Evolutionary conservation across 1,140 invertebrate genomes (phyloP), one percentile per base, ranked within the genome.

Genomic region (Forficula auricularia): DNA sequence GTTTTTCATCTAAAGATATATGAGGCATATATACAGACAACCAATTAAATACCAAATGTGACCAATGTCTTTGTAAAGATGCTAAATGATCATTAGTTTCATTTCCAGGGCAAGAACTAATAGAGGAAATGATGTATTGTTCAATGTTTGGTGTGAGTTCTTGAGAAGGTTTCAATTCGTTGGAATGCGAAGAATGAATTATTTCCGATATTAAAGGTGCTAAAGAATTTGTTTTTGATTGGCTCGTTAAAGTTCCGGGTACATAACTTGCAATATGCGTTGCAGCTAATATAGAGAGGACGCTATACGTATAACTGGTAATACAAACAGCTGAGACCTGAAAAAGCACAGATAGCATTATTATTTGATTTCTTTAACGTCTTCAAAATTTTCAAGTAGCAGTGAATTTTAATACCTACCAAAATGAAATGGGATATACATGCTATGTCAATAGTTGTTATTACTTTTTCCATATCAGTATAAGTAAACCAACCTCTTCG

Each of bases 401-500:
- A n/a, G n/a, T n/a, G n/a, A n/a, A n/a, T n/a, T n/a, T n/a, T n/a
- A n/a, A 16, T 27, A 52, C 54, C 51, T 50, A 66, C 70, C 42
- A 70, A 68, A 13, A 72, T 51, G 30, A 76, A 50, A 43, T 68
- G 67, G 33, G 68, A 61, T 16, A 80, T 48, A 15, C 63, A 53
- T 18, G 58, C 43, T 37, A 67, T 51, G 47, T 71, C 63, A 45
- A 68, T 55, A 31, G 60, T 62, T 34, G 73, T 65, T 44, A 74
- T 54, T 19, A 86, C 55, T 42, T 70, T 70, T 45, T 67, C 60
- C 16, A 91, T 56, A 64, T 92, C 88, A 2, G 77, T 71, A 53
- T 91, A 94, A 0, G 86, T 83, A 53, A 85, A 81, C 77, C 80
- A 89, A 0, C 84, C 84, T 19, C 81, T 65, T 32, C 75, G 65